A percentile compares a stretch with the other conserved stretches of the same genome.
Conservation (phyloP, 2,888 invertebrate species). For the Trichopria drosophilae region DNA sequence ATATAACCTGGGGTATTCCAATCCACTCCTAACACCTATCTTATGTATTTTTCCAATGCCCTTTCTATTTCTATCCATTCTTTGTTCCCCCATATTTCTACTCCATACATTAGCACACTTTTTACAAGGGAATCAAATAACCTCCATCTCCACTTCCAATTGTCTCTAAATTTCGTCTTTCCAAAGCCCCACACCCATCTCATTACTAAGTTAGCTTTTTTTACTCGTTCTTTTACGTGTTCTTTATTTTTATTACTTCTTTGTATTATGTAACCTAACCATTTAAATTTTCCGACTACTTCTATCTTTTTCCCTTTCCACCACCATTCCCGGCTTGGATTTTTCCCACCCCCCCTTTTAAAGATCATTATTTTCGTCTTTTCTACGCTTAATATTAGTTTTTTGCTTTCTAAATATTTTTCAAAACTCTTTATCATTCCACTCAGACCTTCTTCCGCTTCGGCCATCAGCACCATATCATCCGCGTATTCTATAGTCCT, state of each 20-base stretch:
- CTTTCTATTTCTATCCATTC: constrained; percentile 7
- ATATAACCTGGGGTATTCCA: constrained; percentile 14
- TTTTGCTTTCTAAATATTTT: constrained; percentile 6
- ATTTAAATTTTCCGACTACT: constrained; percentile 18
- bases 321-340: constrained; percentile 12
- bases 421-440: constrained; percentile 6
- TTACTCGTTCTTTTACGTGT: too few relatives aligned
- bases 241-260: constrained; percentile 4
- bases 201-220: constrained; percentile 14
- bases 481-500: neutral
- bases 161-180: constrained; percentile 14
- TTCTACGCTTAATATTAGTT: constrained; percentile 3
- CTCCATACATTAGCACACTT: constrained; percentile 13
- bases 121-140: constrained; percentile 18
- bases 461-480: neutral
- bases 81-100: constrained; percentile 15
- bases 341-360: constrained; percentile 8
- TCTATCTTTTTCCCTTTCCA: constrained; percentile 21
- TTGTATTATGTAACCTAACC: constrained; percentile 12
- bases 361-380: constrained; percentile 20
- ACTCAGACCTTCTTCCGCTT: constrained; percentile 9
- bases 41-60: constrained; percentile 13
- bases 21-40: constrained; percentile 13
- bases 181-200: constrained; percentile 14
- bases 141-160: constrained; percentile 14